These are phyloP conservation scores for Drosophila lacteicornis DNA, from an alignment of 1,140 invertebrate genomes.

Conservation along the genomic window DNA sequence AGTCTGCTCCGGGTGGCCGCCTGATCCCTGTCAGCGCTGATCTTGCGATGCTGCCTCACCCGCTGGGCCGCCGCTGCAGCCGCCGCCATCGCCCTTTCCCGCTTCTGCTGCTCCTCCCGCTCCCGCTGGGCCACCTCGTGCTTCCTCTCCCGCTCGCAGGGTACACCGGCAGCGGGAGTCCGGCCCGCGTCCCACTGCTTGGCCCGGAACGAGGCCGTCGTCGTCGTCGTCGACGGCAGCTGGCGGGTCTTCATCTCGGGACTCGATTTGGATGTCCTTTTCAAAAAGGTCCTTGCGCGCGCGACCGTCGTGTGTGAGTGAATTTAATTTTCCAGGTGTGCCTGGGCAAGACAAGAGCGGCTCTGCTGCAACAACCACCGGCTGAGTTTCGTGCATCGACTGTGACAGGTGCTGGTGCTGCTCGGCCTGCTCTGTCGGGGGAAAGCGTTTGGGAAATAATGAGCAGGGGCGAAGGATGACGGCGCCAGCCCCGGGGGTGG, in stretches of 20 bases:
- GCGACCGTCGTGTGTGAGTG: slow-evolving; percentile 5
- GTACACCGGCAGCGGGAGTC: background rate
- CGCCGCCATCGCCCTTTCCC: slow-evolving; percentile 8
- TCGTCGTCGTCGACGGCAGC: slow-evolving; percentile 6
- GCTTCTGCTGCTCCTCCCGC: slow-evolving; percentile 49
- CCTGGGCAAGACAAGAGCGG: background rate
- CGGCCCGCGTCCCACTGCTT: slow-evolving; percentile 16
- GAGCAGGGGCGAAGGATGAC: too few relatives aligned
- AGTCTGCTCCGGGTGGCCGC: background rate
- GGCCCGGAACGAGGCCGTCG: slow-evolving; percentile 17
- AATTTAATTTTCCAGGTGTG: background rate
- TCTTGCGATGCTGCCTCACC: slow-evolving; percentile 29
- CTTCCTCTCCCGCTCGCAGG: slow-evolving; percentile 56
- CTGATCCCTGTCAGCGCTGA: background rate
- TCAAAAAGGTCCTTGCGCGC: background rate
- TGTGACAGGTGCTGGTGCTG: slow-evolving; percentile 6
- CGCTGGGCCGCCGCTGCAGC: slow-evolving; percentile 26
- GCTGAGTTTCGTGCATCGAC: slow-evolving; percentile 4
- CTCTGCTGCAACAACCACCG: slow-evolving; percentile 17
- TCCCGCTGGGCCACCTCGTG: slow-evolving; percentile 47
- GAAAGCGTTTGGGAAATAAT: too few relatives aligned
- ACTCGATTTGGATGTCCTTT: background rate
- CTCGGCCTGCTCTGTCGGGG: background rate
- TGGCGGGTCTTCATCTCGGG: slow-evolving; percentile 31
- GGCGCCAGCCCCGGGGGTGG: background rate